Evolutionary conservation across 2,113 vertebrate genomes (phyloP).

Genomic region (Spea bombifrons): DNA sequence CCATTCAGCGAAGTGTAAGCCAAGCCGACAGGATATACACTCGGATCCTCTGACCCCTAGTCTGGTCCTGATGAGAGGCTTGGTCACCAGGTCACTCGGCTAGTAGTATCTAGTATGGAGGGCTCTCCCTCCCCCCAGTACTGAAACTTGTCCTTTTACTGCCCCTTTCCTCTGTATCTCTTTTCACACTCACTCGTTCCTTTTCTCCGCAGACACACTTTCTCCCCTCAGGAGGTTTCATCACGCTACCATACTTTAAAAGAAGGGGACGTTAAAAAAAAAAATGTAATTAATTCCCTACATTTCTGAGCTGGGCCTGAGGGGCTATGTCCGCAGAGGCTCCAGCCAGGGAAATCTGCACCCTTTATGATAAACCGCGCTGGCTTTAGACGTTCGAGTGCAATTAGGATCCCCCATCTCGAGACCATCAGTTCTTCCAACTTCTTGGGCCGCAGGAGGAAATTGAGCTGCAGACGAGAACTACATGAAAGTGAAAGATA

Average conservation of each 20-base stretch:
- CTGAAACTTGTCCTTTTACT: slow-evolving; percentile 28
- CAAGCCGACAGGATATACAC: too few species aligned
- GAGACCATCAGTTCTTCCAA: slow-evolving; percentile 45
- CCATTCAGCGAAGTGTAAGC: too few species aligned
- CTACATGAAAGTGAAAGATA: slow-evolving; percentile 44
- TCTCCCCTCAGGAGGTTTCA: slow-evolving; percentile 53
- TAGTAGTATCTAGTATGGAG: slow-evolving; percentile 1
- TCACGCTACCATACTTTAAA: slow-evolving; percentile 67
- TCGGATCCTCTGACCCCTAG: too few species aligned
- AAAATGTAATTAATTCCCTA: slow-evolving; percentile 99
- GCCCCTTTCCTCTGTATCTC: slow-evolving; percentile 40
- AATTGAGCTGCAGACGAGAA: slow-evolving; percentile 36
- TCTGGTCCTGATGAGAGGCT: not conserved
- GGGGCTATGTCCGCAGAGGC: slow-evolving; percentile 79
- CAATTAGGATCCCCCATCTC: slow-evolving; percentile 62
- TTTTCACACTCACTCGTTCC: slow-evolving; percentile 45
- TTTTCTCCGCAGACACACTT: slow-evolving; percentile 40
- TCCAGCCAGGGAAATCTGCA: slow-evolving; percentile 91
- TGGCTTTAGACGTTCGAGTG: slow-evolving; percentile 65
- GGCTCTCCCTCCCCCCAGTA: slow-evolving; percentile 3
- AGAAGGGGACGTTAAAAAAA: slow-evolving; percentile 70
- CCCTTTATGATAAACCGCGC: slow-evolving; percentile 96
- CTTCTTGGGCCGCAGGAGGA: slow-evolving; percentile 32
- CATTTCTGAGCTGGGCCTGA: slow-evolving; percentile 88
- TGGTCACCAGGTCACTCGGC: slow-evolving; percentile 23